phyloP scores from a whole-genome alignment of 2,113 vertebrate genomes.

The Tyto alba region DNA sequence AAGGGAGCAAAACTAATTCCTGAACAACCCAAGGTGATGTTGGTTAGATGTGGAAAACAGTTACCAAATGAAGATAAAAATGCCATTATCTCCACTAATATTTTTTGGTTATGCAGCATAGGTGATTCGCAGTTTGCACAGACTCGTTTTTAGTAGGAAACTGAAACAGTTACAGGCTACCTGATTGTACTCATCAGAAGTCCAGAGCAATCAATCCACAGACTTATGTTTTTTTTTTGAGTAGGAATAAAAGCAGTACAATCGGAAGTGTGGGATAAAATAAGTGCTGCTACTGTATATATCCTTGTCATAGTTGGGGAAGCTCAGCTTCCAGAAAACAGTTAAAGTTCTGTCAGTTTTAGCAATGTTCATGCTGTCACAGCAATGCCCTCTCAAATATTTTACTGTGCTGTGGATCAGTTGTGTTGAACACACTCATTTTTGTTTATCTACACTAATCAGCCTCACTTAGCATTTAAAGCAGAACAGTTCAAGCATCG shows the following conservation, averaged over 20 bases:
- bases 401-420: neutral
- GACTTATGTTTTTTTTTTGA: neutral
- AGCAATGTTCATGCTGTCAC: neutral
- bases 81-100: neutral
- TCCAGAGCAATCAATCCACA: neutral
- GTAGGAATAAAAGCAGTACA: neutral
- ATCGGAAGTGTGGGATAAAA: neutral
- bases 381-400: neutral
- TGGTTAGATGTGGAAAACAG: neutral
- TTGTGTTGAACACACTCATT: neutral
- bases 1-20: neutral
- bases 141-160: neutral
- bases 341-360: neutral
- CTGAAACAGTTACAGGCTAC: neutral
- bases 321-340: neutral
- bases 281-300: neutral
- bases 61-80: neutral
- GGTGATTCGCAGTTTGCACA: neutral
- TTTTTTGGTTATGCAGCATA: neutral
- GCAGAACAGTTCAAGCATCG: neutral
- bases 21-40: neutral
- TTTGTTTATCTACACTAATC: neutral
- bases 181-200: neutral
- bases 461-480: neutral
- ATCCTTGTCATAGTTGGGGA: neutral